Percentiles rank a stretch among this genome's conserved stretches.
These are phyloP conservation scores for Lysandra bellargus DNA, from an alignment of 2,888 invertebrate genomes.

Conservation along the genomic window DNA sequence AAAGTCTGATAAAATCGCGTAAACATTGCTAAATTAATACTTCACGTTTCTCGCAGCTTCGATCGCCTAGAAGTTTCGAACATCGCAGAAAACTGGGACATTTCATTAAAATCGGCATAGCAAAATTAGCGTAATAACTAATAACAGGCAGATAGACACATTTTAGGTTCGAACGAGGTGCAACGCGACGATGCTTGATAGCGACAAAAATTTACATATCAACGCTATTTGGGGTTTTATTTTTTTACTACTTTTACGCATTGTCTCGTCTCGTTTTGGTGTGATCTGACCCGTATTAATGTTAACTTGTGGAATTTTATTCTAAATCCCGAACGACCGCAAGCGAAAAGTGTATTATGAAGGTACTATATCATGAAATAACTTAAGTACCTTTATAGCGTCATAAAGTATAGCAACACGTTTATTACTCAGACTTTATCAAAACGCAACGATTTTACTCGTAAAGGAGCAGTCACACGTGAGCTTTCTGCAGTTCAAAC, in stretches of 20 bases:
- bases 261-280: background rate
- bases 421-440: conserved; percentile 4
- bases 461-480: background rate
- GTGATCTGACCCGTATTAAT: background rate
- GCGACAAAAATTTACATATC: too few relatives aligned
- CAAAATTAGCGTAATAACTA: too few relatives aligned
- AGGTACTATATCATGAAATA: background rate
- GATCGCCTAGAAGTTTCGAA: background rate
- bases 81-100: background rate
- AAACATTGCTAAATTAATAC: conserved; percentile 10
- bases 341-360: background rate
- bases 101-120: too few relatives aligned
- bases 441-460: background rate
- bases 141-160: too few relatives aligned
- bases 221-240: too few relatives aligned
- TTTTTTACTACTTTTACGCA: background rate
- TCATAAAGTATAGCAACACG: background rate
- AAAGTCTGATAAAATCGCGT: background rate
- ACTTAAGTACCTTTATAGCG: background rate
- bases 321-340: background rate
- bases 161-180: too few relatives aligned
- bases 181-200: too few relatives aligned
- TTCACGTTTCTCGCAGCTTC: background rate
- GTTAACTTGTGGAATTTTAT: background rate
- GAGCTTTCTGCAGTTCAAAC: background rate